Percentiles rank a stretch among this genome's conserved stretches.
These are phyloP conservation scores for Nansenia antarctica DNA, from an alignment of 2,113 vertebrate species.

Conservation along the genomic window DNA sequence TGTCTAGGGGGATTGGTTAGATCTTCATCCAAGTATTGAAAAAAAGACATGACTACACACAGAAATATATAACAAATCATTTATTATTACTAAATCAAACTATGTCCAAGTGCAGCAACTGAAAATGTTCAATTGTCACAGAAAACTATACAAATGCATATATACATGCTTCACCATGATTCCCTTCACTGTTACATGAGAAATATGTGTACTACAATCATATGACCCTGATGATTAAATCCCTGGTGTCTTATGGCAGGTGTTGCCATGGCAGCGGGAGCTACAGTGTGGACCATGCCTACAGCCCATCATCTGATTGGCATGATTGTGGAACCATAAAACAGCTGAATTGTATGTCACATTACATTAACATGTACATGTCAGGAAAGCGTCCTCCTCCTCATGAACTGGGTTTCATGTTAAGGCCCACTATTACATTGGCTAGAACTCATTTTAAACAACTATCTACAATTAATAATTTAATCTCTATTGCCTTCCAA, in stretches of 20 bases:
- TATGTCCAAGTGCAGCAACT: neutral
- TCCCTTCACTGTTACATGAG: slow-evolving; percentile 32
- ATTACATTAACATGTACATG: neutral
- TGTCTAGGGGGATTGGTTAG: too few relatives aligned
- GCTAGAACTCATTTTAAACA: neutral
- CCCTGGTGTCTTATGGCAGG: neutral
- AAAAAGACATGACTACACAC: neutral
- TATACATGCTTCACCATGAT: neutral
- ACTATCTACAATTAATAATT: neutral
- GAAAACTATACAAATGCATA: neutral
- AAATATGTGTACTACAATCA: neutral
- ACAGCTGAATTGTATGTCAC: neutral
- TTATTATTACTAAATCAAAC: neutral
- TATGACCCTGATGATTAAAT: neutral
- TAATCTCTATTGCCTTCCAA: neutral
- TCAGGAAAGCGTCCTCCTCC: neutral
- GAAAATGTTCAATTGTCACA: neutral
- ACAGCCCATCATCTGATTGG: neutral
- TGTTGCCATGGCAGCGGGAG: too few relatives aligned
- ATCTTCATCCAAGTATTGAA: neutral
- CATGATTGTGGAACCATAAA: neutral
- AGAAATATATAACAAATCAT: neutral
- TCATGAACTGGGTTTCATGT: neutral
- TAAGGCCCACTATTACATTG: neutral
- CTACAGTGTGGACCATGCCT: too few relatives aligned